A percentile compares a stretch with the other conserved stretches of the same genome.
Evolutionary conservation across 1,140 invertebrate genomes (phyloP).

Genomic region (Megalonaias nervosa): DNA sequence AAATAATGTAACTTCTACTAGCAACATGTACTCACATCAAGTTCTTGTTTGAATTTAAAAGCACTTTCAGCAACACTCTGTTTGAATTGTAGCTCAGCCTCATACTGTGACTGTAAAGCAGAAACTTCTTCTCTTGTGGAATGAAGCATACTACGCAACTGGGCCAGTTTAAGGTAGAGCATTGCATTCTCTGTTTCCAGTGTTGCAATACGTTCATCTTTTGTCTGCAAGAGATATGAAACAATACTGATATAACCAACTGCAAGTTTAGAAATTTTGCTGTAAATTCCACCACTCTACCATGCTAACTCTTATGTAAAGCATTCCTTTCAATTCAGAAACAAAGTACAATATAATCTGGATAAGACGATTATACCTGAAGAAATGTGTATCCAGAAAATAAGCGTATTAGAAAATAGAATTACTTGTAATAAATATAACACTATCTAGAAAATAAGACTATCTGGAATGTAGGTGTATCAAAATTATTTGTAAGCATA

Average conservation of each 20-base stretch:
- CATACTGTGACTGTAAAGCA: constrained; percentile 36
- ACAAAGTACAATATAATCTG: neutral
- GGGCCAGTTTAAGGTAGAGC: constrained; percentile 64
- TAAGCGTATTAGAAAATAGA: too few species aligned
- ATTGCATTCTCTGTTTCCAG: constrained; percentile 69
- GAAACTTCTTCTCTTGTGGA: constrained; percentile 40
- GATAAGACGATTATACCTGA: neutral
- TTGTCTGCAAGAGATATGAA: constrained; percentile 40
- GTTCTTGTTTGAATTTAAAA: constrained; percentile 46
- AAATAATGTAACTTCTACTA: neutral
- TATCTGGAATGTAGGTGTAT: too few species aligned
- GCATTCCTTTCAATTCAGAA: neutral
- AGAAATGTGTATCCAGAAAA: neutral
- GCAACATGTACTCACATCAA: constrained; percentile 43
- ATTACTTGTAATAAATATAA: too few species aligned
- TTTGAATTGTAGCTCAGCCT: constrained; percentile 46
- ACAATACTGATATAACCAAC: neutral
- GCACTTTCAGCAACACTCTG: constrained; percentile 43
- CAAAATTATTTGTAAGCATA: too few species aligned
- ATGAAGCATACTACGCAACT: constrained; percentile 56
- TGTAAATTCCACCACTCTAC: neutral
- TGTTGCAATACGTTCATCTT: constrained; percentile 59
- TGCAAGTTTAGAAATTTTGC: neutral
- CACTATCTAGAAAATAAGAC: too few species aligned
- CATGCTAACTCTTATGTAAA: neutral